phyloP scores from a whole-genome alignment of 2,113 vertebrate species.

The Scopus umbretta region DNA sequence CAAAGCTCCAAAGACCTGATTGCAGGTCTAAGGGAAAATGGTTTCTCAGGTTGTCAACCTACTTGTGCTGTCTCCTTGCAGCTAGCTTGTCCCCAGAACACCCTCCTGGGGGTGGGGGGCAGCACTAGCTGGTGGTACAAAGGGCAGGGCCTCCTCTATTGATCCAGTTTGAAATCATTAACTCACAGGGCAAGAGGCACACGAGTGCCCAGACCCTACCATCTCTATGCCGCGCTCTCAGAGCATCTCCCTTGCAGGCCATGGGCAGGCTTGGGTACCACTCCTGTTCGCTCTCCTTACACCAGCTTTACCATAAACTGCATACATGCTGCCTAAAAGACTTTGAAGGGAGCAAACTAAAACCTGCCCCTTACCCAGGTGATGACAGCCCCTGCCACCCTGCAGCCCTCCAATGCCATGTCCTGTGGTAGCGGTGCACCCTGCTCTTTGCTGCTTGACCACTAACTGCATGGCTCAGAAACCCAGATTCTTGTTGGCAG shows the following conservation, averaged over 20 bases:
- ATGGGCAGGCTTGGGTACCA: not conserved
- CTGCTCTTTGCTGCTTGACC: not conserved
- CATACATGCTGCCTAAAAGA: accelerated
- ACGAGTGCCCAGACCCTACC: not conserved
- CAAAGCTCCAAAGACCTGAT: not conserved
- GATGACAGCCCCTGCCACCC: not conserved
- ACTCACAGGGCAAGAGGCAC: not conserved
- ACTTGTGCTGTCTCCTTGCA: not conserved
- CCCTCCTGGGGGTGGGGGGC: not conserved
- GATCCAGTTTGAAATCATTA: not conserved
- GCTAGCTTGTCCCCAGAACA: not conserved
- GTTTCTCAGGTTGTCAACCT: not conserved
- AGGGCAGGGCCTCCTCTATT: not conserved
- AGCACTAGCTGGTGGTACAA: not conserved
- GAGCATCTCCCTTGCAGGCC: not conserved
- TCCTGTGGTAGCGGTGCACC: not conserved
- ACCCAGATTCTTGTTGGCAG: not conserved
- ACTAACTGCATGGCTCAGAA: not conserved
- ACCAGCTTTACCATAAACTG: not conserved
- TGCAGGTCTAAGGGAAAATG: not conserved
- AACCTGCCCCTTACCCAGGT: not conserved
- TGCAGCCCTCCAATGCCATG: not conserved
- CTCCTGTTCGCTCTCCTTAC: not conserved
- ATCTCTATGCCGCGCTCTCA: accelerated
- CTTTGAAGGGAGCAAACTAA: not conserved